These are phyloP conservation scores for Parazoanthus swiftii DNA, from an alignment of 92 coral and sea anemone species.

Conservation along the genomic window DNA sequence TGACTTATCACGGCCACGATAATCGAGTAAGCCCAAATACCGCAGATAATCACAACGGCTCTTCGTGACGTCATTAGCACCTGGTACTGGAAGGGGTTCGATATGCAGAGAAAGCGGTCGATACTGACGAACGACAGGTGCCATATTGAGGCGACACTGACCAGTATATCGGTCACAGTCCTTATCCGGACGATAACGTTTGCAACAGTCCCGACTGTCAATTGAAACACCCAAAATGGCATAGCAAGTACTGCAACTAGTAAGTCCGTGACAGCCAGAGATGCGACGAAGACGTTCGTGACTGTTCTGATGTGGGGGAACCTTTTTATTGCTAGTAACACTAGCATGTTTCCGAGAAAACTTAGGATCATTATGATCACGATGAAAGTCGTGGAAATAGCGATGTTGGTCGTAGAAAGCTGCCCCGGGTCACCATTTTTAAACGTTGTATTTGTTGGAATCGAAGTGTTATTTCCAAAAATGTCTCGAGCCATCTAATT, in stretches of 20 bases:
- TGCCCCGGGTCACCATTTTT: background rate
- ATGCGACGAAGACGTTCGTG: constrained; percentile 78
- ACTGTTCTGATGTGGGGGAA: constrained; percentile 80
- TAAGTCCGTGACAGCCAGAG: constrained; percentile 81
- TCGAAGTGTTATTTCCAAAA: background rate
- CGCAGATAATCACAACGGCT: constrained; percentile 66
- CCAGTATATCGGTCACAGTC: constrained; percentile 81
- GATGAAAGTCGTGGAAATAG: constrained; percentile 60
- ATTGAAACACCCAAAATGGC: constrained; percentile 80
- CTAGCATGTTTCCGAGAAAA: constrained; percentile 71
- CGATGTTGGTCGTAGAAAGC: constrained; percentile 46
- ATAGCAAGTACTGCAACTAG: constrained; percentile 76
- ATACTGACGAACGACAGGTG: constrained; percentile 84
- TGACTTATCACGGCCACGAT: constrained; percentile 65
- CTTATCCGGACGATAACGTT: constrained; percentile 59
- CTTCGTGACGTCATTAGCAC: constrained; percentile 67
- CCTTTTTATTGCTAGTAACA: constrained; percentile 68
- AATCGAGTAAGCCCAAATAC: constrained; percentile 70
- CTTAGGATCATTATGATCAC: constrained; percentile 67
- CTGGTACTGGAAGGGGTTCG: constrained; percentile 80
- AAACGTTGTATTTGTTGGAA: background rate
- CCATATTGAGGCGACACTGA: constrained; percentile 85
- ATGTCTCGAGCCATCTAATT: background rate
- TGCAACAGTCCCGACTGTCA: constrained; percentile 64
- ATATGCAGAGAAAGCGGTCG: constrained; percentile 88